Conservation (phyloP, 1,140 invertebrate species). For the Choristoneura fumiferana region DNA sequence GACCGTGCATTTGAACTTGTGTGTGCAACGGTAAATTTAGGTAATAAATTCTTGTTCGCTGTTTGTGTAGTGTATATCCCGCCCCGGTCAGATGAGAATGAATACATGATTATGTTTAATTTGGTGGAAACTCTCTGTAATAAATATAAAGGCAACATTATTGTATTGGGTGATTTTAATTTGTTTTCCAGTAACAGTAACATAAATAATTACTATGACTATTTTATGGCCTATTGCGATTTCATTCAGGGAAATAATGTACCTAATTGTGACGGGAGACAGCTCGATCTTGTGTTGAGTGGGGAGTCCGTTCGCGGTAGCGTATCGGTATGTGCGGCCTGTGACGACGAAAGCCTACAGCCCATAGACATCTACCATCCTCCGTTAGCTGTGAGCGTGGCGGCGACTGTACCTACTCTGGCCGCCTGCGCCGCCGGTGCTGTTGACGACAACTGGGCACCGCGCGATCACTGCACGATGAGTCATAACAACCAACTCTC, state of each 20-base stretch:
- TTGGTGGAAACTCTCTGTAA: constrained; percentile 20
- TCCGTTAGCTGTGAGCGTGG: constrained; percentile 19
- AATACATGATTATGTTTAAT: constrained; percentile 25
- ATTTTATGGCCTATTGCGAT: constrained; percentile 21
- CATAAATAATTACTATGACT: constrained; percentile 19
- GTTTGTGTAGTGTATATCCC: constrained; percentile 27
- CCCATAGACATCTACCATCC: constrained; percentile 24
- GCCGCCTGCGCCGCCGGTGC: background rate
- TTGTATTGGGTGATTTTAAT: constrained; percentile 22
- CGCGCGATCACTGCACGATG: background rate
- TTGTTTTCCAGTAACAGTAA: background rate
- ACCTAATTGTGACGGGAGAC: constrained; percentile 22
- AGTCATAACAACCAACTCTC: background rate
- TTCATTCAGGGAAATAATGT: constrained; percentile 22
- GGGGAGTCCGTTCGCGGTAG: background rate
- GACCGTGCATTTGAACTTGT: background rate
- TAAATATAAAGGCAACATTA: constrained; percentile 15
- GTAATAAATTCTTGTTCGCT: background rate
- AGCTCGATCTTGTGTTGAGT: constrained; percentile 32
- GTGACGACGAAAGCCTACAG: constrained; percentile 22
- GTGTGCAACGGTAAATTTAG: background rate
- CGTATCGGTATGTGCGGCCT: constrained; percentile 10
- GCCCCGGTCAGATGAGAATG: constrained; percentile 22
- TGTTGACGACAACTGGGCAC: background rate
- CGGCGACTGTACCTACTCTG: background rate